Evolutionary conservation across 1,140 invertebrate genomes (phyloP).

Genomic region (Platyscapa corneri): DNA sequence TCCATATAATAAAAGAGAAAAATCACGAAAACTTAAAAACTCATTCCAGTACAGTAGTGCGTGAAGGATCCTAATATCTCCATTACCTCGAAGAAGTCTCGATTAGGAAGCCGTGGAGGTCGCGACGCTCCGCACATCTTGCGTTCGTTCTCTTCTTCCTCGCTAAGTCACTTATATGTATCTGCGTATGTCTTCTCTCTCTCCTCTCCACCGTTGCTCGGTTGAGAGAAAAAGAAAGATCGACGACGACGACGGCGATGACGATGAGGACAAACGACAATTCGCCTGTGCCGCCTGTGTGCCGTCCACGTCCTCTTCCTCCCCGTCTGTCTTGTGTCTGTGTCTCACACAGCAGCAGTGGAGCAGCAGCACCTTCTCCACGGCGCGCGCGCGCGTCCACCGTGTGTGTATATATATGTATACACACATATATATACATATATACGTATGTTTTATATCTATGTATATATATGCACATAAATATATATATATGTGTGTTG

Average conservation of each 20-base stretch:
- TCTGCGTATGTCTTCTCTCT: conserved; percentile 27
- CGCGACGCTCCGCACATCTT: conserved; percentile 48
- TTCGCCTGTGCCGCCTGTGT: conserved; percentile 12
- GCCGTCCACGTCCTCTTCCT: conserved; percentile 50
- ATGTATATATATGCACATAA: background rate
- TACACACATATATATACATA: background rate
- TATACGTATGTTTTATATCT: background rate
- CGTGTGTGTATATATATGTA: background rate
- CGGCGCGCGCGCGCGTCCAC: conserved; percentile 43
- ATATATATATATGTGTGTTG: background rate
- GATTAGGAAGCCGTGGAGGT: conserved; percentile 32
- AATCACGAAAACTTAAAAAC: conserved; percentile 7
- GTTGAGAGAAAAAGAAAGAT: conserved; percentile 16
- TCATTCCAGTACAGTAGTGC: background rate
- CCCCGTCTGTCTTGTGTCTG: conserved; percentile 35
- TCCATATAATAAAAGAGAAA: conserved; percentile 7
- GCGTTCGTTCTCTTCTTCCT: conserved; percentile 36
- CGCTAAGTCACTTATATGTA: conserved; percentile 29
- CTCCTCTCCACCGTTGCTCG: background rate
- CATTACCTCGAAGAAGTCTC: conserved; percentile 38
- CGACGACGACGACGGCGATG: conserved; percentile 16
- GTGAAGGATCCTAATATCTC: background rate
- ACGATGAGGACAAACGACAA: conserved; percentile 29
- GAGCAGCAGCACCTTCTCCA: conserved; percentile 47
- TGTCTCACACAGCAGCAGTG: conserved; percentile 39